Evolutionary conservation across 1,140 invertebrate genomes (phyloP).

Genomic region (Plutomurus gul): DNA sequence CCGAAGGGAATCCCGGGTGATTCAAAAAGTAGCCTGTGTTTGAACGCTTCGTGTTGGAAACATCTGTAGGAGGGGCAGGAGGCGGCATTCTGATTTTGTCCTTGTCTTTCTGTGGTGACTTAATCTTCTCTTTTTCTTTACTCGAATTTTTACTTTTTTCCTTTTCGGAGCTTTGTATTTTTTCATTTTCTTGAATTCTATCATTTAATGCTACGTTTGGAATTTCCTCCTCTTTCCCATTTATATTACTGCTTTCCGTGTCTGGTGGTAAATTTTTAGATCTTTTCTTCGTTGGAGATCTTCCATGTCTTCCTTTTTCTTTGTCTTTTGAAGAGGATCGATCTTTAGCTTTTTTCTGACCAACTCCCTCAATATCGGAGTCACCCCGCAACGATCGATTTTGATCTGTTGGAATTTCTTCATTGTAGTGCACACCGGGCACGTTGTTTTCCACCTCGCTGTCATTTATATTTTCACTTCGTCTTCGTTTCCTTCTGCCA

Average conservation of each 20-base stretch:
- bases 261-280: too few species aligned
- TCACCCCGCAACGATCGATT: too few species aligned
- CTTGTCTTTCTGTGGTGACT: background rate
- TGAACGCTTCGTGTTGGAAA: background rate
- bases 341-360: background rate
- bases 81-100: background rate
- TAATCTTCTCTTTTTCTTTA: background rate
- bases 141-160: background rate
- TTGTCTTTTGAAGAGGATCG: background rate
- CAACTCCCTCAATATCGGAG: background rate
- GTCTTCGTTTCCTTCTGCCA: background rate
- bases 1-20: background rate
- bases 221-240: background rate
- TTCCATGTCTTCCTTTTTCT: background rate
- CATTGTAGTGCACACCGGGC: too few species aligned
- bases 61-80: background rate
- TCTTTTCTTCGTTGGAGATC: background rate
- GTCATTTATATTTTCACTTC: too few species aligned
- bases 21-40: background rate
- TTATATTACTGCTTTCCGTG: too few species aligned
- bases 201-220: background rate
- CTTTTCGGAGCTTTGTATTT: background rate
- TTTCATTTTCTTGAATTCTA: background rate
- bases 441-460: too few species aligned
- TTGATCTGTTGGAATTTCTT: too few species aligned